Base-by-base conservation (phyloP, 37 sponge, comb jelly and placozoan genomes). In the Aphrocallistes beatrix region DNA sequence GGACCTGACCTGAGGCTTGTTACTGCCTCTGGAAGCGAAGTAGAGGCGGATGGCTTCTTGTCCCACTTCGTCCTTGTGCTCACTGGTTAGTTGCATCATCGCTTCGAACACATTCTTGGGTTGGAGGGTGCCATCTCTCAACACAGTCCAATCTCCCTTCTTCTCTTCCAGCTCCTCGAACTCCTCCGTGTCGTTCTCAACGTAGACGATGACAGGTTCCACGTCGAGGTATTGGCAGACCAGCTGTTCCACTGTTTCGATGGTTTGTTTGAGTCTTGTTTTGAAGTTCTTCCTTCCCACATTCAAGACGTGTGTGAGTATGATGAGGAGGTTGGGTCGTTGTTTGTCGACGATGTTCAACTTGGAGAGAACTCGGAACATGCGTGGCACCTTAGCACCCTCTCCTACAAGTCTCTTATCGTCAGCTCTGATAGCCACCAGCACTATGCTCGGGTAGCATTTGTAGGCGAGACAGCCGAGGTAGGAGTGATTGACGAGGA, bases 61-160 rank as follows among this genome's bases (percentile, higher is more conserved):
- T 60, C 75, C 75, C 75, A 60, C 75, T 60, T 60, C 75, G n/a
- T 60, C 75, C n/a, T 60, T 60, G 34, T 60, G 75, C 75, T 60
- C n/a, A 28, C 21, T 13, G 10, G 75, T 60, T 13, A 60, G 25
- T 60, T 60, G 32, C 34, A 60, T 60, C 75, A 60, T 60, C n/a
- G 32, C 75, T 13, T 60, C 75, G 75, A 60, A 60, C 75, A 60
- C 75, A 60, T 60, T 60, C 34, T 60, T 60, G 8, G 75, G 75
- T 60, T 60, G 75, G 3, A 60, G 75, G 34, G 75, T 60, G 3
- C 75, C 75, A 13, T 60, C 75, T 28, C 34, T 60, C 28, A 60
- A 30, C 1, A 60, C 21, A 8, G 75, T 60, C 75, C 75, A 60
- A 60, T 60, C 75, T 60, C 75, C 75, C 34, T 60, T 60, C n/a